These are phyloP conservation scores for Neopipo cinnamomea DNA, from an alignment of 2,113 vertebrate genomes.

Conservation along the genomic window DNA sequence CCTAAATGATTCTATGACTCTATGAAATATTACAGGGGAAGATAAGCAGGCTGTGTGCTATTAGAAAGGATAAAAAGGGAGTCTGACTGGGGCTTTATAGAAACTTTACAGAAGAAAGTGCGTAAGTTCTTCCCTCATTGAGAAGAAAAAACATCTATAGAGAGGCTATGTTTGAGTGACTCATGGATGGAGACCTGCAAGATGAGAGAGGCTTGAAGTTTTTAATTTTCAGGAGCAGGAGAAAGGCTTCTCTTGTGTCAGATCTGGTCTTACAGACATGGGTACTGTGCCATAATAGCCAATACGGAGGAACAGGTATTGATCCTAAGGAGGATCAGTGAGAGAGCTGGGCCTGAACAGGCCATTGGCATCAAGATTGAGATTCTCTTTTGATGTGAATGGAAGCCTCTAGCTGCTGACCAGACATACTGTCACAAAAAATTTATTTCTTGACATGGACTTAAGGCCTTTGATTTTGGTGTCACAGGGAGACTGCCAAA, in stretches of 20 bases:
- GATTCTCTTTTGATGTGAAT: neutral
- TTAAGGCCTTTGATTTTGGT: neutral
- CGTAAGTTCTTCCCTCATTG: neutral
- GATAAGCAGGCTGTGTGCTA: neutral
- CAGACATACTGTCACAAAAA: neutral
- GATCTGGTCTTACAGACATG: neutral
- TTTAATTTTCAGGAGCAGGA: neutral
- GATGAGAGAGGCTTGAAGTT: neutral
- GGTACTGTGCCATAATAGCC: neutral
- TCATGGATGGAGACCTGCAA: neutral
- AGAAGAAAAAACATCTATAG: neutral
- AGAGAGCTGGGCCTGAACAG: neutral
- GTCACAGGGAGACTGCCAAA: neutral
- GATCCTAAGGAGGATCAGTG: neutral
- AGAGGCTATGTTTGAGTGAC: neutral
- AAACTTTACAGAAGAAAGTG: neutral
- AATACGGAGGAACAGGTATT: neutral
- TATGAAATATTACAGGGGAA: neutral
- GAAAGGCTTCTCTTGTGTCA: neutral
- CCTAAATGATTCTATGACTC: neutral
- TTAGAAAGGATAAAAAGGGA: neutral
- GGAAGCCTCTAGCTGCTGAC: neutral
- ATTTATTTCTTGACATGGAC: neutral
- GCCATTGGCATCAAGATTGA: fast-evolving
- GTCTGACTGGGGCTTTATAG: neutral